Percentiles rank a stretch among this genome's conserved stretches.
Evolutionary conservation across 2,113 vertebrate genomes (phyloP).

Genomic region (Piprites chloris): DNA sequence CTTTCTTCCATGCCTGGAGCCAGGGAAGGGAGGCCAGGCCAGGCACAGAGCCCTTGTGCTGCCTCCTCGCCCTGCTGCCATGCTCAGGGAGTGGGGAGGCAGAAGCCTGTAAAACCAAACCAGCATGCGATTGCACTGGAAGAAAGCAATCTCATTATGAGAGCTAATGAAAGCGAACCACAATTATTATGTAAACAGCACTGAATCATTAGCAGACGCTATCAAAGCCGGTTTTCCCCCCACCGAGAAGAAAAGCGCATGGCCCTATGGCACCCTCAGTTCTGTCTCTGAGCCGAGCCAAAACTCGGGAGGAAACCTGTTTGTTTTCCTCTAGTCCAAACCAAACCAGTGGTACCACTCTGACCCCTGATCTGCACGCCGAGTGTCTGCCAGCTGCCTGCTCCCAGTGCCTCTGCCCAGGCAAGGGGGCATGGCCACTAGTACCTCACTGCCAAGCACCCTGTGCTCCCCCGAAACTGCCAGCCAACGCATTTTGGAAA

Average conservation of each 20-base stretch:
- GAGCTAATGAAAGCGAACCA: conserved; percentile 18
- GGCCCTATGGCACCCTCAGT: not conserved
- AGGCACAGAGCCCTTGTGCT: not conserved
- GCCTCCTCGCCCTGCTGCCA: not conserved
- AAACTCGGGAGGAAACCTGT: not conserved
- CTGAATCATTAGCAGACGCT: not conserved
- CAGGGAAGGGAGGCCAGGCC: not conserved
- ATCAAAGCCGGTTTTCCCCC: not conserved
- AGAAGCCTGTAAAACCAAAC: not conserved
- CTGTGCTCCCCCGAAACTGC: not conserved
- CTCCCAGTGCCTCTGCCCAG: not conserved
- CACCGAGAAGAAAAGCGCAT: not conserved
- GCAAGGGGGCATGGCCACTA: not conserved
- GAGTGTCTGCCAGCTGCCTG: not conserved
- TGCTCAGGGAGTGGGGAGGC: not conserved
- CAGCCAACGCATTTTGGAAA: not conserved
- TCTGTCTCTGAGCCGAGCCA: not conserved
- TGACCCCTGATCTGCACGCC: not conserved
- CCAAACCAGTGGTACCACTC: not conserved
- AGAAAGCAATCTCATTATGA: conserved; percentile 33
- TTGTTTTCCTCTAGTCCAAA: not conserved
- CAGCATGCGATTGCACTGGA: not conserved
- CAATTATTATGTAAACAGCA: conserved; percentile 20
- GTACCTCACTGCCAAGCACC: not conserved
- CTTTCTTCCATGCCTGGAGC: not conserved